Base-by-base conservation (phyloP, 35 echinoderm and acorn worm genomes). In the Apostichopus californicus region DNA sequence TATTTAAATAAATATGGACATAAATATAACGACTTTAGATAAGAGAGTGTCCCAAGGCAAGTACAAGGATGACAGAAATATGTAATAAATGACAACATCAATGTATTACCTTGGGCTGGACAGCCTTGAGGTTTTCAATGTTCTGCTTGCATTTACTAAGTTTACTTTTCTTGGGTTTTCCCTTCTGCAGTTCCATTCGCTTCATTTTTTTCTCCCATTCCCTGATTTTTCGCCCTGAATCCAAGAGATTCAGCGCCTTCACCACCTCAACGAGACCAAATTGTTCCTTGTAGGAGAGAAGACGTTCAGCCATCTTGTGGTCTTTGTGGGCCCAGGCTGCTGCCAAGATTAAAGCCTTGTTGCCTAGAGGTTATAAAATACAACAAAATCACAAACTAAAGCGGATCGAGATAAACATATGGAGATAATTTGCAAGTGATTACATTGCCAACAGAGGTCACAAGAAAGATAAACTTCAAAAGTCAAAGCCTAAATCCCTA, bases 181-280 rank as follows among this genome's bases (percentile, higher is more conserved):
- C 90, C 70, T 94, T 95, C 58, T 55, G 78, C 56, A 88, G 77
- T 12, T 94, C 80, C 21, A 96, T 75, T 9, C 79, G 55, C 57
- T 88, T 81, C 53, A 95, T 73, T 55, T 75, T 95, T 25, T 95
- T 95, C 90, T 98, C 96, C 90, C 90, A 92, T 83, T 98, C 96
- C 28, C 94, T 87, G 1, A 95, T 77, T 73, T 90, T 89, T 5
- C 96, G 89, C 6, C 94, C 94, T 8, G 94, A 90, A 73, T 98
- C 96, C 90, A 98, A 87, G 21, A 98, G 56, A 0, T 22, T 95
- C 5, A 94, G 90, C 1, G 96, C 94, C 90, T 98, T 98, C 23
- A 98, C 77, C 52, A 98, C 70, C 60, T 98, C 96, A 14, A 95
- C 96, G 55, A 98, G 61, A 9, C 94, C 95, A 92, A 95, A 98